Evolutionary conservation across 92 coral and sea anemone species (phyloP), one percentile per base, ranked within the genome.

Genomic region (Heteractis magnifica): DNA sequence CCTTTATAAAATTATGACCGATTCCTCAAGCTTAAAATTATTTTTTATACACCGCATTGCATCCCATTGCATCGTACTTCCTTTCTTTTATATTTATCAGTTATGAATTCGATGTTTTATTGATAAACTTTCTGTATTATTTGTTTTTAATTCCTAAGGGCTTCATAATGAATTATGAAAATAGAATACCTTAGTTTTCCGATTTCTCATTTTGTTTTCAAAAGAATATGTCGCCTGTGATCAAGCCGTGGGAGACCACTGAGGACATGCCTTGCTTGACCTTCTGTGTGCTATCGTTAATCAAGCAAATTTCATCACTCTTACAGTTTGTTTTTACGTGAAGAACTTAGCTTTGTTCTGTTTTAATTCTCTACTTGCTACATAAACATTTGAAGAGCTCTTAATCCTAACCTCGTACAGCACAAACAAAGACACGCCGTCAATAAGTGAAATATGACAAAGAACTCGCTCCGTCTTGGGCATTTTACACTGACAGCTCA

Each of bases 231-330:
- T 34, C 44, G 44, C 44, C 3, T 34, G 44, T 2, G 44, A 34
- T 58, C 4, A 56, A 4, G 6, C 64, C 13, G 6, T 12, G 16
- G 16, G 64, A 58, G 1, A 4, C 4, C 13, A 4, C 62, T 56
- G 62, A 11, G 16, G 16, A n/a, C 16, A 2, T 58, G 64, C 8
- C 16, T 56, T 15, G 64, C 6, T 12, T 58, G 64, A 58, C 64
- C 64, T 58, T 10, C 64, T 10, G 64, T 58, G 16, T 58, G 16
- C 64, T 4, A n/a, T 58, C 16, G 64, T 58, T 14, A 13, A 58
- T 58, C 64, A 58, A 58, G 44, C 64, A 58, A 58, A 58, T 58
- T 56, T 58, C 64, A 58, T 58, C 64, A 58, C 64, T 58, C 64
- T 58, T 58, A 9, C 15, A 11, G 16, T 58, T 4, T 58, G 64